Percentiles rank a stretch among this genome's conserved stretches.
Conservation (phyloP, 2,888 invertebrate species). For the Ichneumoninae sp. region DNA sequence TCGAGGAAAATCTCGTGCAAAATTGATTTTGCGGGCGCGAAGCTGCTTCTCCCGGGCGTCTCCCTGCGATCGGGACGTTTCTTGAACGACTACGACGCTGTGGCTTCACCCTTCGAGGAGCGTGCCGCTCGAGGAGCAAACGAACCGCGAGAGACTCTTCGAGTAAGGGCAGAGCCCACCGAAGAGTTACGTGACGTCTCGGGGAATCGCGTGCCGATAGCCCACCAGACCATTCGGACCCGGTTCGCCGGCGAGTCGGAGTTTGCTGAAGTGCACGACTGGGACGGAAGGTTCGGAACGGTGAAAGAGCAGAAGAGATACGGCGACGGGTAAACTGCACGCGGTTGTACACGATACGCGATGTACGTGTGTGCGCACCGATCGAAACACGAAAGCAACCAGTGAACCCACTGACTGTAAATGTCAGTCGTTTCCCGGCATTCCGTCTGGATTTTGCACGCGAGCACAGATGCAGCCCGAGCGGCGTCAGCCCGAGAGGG, state of each 20-base stretch:
- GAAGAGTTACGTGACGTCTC: slow-evolving; percentile 75
- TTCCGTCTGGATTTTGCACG: slow-evolving; percentile 66
- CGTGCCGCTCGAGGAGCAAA: slow-evolving; percentile 7
- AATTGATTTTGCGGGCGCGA: slow-evolving; percentile 26
- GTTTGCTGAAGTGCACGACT: slow-evolving; percentile 38
- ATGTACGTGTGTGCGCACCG: slow-evolving; percentile 11
- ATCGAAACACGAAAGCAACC: slow-evolving; percentile 46
- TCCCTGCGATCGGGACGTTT: neutral
- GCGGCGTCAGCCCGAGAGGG: slow-evolving; percentile 34
- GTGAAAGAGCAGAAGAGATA: slow-evolving; percentile 54
- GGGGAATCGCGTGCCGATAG: slow-evolving; percentile 73
- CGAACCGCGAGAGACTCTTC: slow-evolving; percentile 27
- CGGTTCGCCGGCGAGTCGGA: slow-evolving; percentile 30
- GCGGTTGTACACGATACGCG: slow-evolving; percentile 6
- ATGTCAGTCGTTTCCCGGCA: slow-evolving; percentile 70
- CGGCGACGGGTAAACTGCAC: slow-evolving; percentile 47
- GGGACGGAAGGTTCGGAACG: slow-evolving; percentile 31
- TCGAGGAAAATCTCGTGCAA: neutral
- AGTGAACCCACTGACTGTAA: slow-evolving; percentile 59
- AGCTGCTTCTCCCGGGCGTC: neutral
- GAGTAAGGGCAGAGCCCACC: slow-evolving; percentile 42
- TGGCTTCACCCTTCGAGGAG: slow-evolving; percentile 14
- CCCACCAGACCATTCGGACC: slow-evolving; percentile 57
- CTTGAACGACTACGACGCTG: neutral
- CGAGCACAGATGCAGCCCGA: slow-evolving; percentile 44